phyloP scores from a whole-genome alignment of 2,113 vertebrate species.

The Casuarius casuarius region DNA sequence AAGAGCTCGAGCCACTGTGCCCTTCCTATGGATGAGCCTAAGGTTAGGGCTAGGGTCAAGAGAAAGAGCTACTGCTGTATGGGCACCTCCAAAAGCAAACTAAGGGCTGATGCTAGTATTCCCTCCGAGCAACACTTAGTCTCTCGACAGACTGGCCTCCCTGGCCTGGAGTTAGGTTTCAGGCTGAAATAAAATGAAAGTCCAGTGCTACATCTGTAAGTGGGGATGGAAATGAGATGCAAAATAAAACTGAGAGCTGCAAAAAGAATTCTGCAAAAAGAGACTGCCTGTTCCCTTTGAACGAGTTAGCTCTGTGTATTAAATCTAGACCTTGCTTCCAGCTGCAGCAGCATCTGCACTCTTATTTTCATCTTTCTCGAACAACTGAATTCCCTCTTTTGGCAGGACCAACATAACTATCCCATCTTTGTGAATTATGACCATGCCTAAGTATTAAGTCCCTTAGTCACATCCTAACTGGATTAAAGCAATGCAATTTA shows the following conservation, averaged over 20 bases:
- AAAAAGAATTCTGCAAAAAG: neutral
- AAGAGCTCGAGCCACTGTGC: neutral
- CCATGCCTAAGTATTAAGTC: neutral
- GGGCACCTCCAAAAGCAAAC: neutral
- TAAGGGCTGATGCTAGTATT: neutral
- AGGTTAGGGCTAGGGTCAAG: neutral
- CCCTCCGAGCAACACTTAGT: neutral
- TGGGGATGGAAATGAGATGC: neutral
- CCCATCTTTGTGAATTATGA: neutral
- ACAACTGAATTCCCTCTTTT: neutral
- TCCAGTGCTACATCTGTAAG: neutral
- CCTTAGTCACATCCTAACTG: neutral
- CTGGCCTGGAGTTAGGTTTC: neutral
- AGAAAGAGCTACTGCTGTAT: neutral
- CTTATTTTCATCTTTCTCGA: neutral
- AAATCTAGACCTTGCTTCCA: neutral
- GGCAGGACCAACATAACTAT: neutral
- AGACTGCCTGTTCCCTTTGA: neutral
- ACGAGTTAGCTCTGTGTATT: neutral
- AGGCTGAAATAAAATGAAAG: neutral
- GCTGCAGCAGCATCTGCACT: neutral
- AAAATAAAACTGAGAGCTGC: neutral
- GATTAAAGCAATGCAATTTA: neutral
- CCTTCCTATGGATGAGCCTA: neutral
- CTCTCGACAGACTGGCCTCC: neutral